These are phyloP conservation scores for Petrosia ficiformis DNA, from an alignment of 37 sponge, comb jelly and placozoan species.

Conservation along the genomic window DNA sequence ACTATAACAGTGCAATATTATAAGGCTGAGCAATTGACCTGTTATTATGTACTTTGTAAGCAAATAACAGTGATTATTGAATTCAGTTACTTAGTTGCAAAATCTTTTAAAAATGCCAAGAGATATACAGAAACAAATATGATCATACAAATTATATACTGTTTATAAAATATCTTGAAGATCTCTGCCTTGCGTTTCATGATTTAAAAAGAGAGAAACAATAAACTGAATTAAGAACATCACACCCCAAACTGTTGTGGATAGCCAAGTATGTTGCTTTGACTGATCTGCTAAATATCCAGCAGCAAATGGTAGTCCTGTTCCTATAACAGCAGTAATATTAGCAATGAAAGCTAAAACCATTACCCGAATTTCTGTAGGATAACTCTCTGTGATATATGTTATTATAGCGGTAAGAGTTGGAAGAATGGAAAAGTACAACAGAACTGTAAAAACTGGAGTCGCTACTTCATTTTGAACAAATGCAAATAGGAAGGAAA, in stretches of 20 bases:
- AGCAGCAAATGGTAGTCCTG: slow-evolving; percentile 22
- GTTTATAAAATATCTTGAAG: slow-evolving; percentile 9
- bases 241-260: slow-evolving; percentile 18
- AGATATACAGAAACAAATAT: too few species aligned
- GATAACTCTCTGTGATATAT: slow-evolving; percentile 47
- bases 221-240: slow-evolving; percentile 17
- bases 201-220: slow-evolving; percentile 14
- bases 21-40: too few species aligned
- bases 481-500: slow-evolving; percentile 31
- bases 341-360: slow-evolving; percentile 6
- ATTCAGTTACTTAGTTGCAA: too few species aligned
- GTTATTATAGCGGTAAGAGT: slow-evolving; percentile 15
- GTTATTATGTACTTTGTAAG: too few species aligned
- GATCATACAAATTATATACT: too few species aligned
- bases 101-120: too few species aligned
- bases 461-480: slow-evolving; percentile 8
- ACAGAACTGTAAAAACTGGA: slow-evolving; percentile 25
- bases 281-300: slow-evolving; percentile 29
- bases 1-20: too few species aligned
- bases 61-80: too few species aligned
- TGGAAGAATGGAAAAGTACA: slow-evolving; percentile 40
- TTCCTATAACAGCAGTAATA: neutral
- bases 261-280: slow-evolving; percentile 26
- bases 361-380: slow-evolving; percentile 21
- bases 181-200: slow-evolving; percentile 24